phyloP scores from a whole-genome alignment of 2,797 vertebrate species.

The Lerista edwardsae region DNA sequence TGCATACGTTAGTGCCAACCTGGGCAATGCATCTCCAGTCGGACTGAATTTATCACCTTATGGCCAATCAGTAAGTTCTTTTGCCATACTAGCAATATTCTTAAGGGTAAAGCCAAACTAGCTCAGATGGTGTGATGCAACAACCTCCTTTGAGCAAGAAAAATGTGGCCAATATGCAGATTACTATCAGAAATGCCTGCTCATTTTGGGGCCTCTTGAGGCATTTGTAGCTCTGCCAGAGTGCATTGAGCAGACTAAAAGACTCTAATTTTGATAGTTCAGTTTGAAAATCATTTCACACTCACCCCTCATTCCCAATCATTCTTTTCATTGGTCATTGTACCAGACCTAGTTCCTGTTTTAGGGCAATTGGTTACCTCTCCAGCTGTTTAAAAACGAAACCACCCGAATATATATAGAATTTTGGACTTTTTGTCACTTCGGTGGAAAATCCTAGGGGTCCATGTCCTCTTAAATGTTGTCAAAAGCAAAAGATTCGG shows the following conservation, averaged over 20 bases:
- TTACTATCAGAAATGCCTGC: slow-evolving; percentile 27
- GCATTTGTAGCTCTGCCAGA: not conserved
- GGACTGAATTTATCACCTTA: slow-evolving; percentile 86
- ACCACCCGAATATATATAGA: not conserved
- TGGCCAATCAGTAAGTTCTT: slow-evolving; percentile 85
- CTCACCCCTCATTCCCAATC: slow-evolving; percentile 32
- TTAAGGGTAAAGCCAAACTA: slow-evolving; percentile 31
- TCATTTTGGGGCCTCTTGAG: slow-evolving; percentile 21
- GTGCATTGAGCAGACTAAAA: slow-evolving; percentile 41
- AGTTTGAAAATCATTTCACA: slow-evolving; percentile 42
- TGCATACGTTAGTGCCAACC: slow-evolving; percentile 83
- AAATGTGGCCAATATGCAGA: slow-evolving; percentile 39
- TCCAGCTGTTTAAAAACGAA: slow-evolving; percentile 31
- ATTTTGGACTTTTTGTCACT: not conserved
- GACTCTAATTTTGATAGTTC: slow-evolving; percentile 40
- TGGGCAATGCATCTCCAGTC: slow-evolving; percentile 84
- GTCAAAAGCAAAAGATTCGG: not conserved
- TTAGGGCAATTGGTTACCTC: slow-evolving; percentile 41
- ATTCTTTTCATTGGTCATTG: slow-evolving; percentile 40
- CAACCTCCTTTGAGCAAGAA: slow-evolving; percentile 25
- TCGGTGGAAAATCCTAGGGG: not conserved
- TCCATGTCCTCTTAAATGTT: not conserved
- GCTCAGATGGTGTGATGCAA: slow-evolving; percentile 10
- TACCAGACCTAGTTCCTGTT: slow-evolving; percentile 47
- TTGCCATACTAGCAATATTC: slow-evolving; percentile 41